Percentiles rank a stretch among this genome's conserved stretches.
Evolutionary conservation across 2,888 invertebrate species (phyloP).

Genomic region (Venustoraphidia nigricollis): DNA sequence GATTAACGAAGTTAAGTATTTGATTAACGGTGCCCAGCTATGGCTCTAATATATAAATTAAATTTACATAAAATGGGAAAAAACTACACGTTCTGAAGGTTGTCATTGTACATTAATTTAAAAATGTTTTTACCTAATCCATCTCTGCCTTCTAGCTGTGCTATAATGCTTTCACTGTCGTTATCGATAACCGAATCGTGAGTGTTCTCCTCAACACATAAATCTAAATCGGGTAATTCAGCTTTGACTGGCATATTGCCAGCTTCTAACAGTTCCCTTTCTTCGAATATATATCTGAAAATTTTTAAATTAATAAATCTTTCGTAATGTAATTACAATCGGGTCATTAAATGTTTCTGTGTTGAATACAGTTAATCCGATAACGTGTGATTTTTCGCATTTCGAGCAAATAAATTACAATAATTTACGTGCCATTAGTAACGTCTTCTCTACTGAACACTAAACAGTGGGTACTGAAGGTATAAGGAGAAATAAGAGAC

Average conservation of each 20-base stretch:
- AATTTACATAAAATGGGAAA: neutral
- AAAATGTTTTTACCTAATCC: slow-evolving; percentile 5
- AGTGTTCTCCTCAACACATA: slow-evolving; percentile 11
- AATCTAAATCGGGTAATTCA: slow-evolving; percentile 14
- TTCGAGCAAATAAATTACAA: too few species aligned
- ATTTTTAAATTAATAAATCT: neutral
- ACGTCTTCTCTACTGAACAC: too few species aligned
- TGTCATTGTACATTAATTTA: neutral
- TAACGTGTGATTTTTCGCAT: too few species aligned
- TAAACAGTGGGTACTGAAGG: too few species aligned
- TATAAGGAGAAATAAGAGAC: too few species aligned
- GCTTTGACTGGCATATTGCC: slow-evolving; percentile 12
- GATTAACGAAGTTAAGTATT: too few species aligned
- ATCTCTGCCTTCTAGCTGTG: slow-evolving; percentile 7
- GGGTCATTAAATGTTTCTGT: neutral
- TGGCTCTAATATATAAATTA: too few species aligned
- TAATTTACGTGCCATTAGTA: too few species aligned
- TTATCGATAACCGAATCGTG: slow-evolving; percentile 10
- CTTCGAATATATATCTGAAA: slow-evolving; percentile 19
- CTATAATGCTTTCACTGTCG: slow-evolving; percentile 14
- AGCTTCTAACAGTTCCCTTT: slow-evolving; percentile 19
- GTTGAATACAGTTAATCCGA: too few species aligned
- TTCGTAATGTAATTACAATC: neutral
- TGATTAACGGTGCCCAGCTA: too few species aligned
- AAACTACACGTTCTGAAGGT: neutral